Conservation (phyloP, 2,797 vertebrate genomes). For the Myotis findleyi region DNA sequence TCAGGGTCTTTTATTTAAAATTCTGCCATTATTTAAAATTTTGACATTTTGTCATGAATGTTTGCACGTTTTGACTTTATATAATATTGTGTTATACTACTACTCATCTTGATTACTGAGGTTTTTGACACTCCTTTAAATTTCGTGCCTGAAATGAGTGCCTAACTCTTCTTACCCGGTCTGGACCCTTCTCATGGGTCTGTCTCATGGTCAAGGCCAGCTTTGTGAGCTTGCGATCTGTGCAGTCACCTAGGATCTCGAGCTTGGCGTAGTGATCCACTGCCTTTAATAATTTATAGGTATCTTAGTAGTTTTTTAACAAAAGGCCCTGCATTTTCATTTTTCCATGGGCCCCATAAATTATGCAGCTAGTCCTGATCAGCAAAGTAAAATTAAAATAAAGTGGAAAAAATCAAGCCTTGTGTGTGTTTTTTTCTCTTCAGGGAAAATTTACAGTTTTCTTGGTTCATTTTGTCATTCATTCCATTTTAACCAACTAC, state of each 20-base stretch:
- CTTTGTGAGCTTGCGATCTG: neutral
- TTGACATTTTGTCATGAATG: neutral
- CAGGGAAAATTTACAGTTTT: neutral
- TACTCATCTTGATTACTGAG: neutral
- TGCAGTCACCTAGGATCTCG: neutral
- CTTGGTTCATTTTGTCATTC: conserved; percentile 48
- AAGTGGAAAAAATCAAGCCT: conserved; percentile 6
- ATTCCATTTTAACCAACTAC: conserved; percentile 36
- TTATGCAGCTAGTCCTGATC: neutral
- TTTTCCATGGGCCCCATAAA: neutral
- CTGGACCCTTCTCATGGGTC: neutral
- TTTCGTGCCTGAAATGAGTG: neutral
- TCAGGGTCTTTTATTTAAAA: conserved; percentile 27
- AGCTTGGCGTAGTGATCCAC: neutral
- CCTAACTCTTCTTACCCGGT: neutral
- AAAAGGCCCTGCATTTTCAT: conserved; percentile 26
- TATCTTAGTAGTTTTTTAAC: neutral
- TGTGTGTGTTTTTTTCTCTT: conserved; percentile 48
- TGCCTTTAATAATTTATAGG: neutral
- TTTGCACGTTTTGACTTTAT: neutral
- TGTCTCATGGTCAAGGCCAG: neutral
- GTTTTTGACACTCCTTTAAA: neutral
- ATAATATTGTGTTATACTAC: neutral
- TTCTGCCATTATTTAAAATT: conserved; percentile 2
- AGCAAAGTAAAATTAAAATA: conserved; percentile 40